phyloP scores from a whole-genome alignment of 1,140 invertebrate genomes.

The Hyles vespertilio region DNA sequence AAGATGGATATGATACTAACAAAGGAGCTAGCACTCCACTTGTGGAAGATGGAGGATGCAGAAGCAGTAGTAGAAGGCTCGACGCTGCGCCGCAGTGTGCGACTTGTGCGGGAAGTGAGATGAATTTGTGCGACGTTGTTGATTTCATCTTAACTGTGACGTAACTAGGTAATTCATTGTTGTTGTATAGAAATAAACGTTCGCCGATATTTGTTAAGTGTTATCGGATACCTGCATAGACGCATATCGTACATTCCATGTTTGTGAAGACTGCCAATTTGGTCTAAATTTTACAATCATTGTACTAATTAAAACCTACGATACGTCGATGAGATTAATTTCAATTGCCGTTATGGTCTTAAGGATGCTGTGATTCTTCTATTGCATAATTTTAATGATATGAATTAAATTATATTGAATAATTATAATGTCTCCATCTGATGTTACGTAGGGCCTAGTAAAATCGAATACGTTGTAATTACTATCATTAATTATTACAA shows the following conservation, averaged over 20 bases:
- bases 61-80: no score
- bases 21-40: no score
- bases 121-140: slow-evolving; percentile 35
- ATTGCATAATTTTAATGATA: slow-evolving; percentile 71
- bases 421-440: slow-evolving; percentile 65
- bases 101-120: slow-evolving; percentile 4
- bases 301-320: slow-evolving; percentile 56
- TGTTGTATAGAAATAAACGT: slow-evolving; percentile 70
- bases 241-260: slow-evolving; percentile 76
- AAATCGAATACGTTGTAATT: slow-evolving; percentile 69
- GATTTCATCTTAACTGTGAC: slow-evolving; percentile 44
- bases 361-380: slow-evolving; percentile 75
- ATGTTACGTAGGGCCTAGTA: slow-evolving; percentile 68
- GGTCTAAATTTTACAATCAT: slow-evolving; percentile 75
- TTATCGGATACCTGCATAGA: slow-evolving; percentile 72
- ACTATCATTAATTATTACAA: slow-evolving; percentile 48
- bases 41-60: no score
- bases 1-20: no score
- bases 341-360: slow-evolving; percentile 71
- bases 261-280: slow-evolving; percentile 75
- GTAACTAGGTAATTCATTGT: slow-evolving; percentile 65
- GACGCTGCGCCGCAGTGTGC: no score
- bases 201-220: slow-evolving; percentile 68
- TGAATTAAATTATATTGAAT: slow-evolving; percentile 54
- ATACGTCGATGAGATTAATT: slow-evolving; percentile 71